phyloP scores from a whole-genome alignment of 2,113 vertebrate genomes.

The Thunnus maccoyii region DNA sequence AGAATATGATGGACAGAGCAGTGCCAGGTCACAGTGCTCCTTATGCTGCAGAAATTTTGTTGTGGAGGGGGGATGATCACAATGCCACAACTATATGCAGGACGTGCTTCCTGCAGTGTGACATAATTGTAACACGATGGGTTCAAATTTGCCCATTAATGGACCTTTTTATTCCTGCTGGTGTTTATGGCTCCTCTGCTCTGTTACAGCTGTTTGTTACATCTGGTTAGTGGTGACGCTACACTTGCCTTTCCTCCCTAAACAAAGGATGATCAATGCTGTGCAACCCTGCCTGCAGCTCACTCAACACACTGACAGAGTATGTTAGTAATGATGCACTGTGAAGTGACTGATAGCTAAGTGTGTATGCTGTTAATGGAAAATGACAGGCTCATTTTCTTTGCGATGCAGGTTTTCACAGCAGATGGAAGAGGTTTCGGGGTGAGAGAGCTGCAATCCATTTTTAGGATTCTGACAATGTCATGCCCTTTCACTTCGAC shows the following conservation, averaged over 20 bases:
- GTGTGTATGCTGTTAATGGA: constrained; percentile 56
- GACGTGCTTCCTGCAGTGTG: constrained; percentile 6
- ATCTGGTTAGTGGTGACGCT: constrained; percentile 52
- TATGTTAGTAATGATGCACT: constrained; percentile 73
- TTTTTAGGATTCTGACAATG: constrained; percentile 74
- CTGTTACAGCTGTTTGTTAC: constrained; percentile 26
- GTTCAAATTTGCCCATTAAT: constrained; percentile 12
- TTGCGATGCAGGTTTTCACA: constrained; percentile 55
- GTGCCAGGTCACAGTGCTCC: constrained; percentile 58
- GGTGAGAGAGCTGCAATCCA: constrained; percentile 55
- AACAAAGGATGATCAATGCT: constrained; percentile 65
- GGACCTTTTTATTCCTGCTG: constrained; percentile 1
- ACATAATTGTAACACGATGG: constrained; percentile 12
- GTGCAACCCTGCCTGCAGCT: constrained; percentile 67
- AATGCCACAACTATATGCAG: constrained; percentile 22
- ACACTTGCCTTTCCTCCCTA: constrained; percentile 27
- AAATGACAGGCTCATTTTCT: constrained; percentile 74
- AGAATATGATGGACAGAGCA: constrained; percentile 31
- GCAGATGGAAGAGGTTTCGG: constrained; percentile 55
- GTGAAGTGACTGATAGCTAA: constrained; percentile 75
- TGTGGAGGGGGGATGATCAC: background rate
- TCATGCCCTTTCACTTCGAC: constrained; percentile 60
- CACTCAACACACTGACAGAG: constrained; percentile 71
- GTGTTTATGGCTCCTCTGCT: constrained; percentile 6
- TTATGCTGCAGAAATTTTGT: constrained; percentile 34